Conservation (phyloP, 2,113 vertebrate species). For the Irena cyanogastra region DNA sequence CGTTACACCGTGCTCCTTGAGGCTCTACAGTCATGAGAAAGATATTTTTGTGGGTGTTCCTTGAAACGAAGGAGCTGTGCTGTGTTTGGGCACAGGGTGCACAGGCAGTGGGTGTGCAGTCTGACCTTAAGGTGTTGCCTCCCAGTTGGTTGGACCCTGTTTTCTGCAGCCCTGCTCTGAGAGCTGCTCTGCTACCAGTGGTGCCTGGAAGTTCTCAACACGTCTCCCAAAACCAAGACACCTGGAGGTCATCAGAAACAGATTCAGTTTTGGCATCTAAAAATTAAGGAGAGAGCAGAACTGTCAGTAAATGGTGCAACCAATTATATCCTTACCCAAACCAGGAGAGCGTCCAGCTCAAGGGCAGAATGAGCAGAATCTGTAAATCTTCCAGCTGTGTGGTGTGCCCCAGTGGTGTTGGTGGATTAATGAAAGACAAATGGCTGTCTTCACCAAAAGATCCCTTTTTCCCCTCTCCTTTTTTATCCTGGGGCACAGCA, state of each 20-base stretch:
- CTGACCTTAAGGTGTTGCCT: neutral
- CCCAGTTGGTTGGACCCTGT: neutral
- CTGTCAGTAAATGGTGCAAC: neutral
- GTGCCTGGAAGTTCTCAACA: neutral
- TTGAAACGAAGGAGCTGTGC: neutral
- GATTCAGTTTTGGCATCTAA: neutral
- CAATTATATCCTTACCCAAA: neutral
- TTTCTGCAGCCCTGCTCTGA: neutral
- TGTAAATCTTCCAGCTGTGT: neutral
- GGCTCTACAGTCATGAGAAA: neutral
- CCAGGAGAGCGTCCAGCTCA: neutral
- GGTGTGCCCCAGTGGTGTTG: neutral
- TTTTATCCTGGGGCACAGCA: neutral
- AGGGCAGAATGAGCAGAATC: neutral
- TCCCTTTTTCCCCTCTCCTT: fast-evolving
- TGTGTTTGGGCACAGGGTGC: neutral
- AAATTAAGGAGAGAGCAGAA: neutral
- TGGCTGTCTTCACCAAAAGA: neutral
- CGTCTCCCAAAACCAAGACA: neutral
- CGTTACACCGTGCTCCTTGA: neutral
- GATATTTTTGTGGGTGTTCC: neutral
- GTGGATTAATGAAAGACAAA: neutral
- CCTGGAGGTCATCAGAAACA: neutral
- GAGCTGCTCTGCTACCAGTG: neutral
- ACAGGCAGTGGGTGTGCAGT: neutral